Evolutionary conservation across 2,888 invertebrate genomes (phyloP), one percentile per base, ranked within the genome.

Genomic region (Epicampocera succincta): DNA sequence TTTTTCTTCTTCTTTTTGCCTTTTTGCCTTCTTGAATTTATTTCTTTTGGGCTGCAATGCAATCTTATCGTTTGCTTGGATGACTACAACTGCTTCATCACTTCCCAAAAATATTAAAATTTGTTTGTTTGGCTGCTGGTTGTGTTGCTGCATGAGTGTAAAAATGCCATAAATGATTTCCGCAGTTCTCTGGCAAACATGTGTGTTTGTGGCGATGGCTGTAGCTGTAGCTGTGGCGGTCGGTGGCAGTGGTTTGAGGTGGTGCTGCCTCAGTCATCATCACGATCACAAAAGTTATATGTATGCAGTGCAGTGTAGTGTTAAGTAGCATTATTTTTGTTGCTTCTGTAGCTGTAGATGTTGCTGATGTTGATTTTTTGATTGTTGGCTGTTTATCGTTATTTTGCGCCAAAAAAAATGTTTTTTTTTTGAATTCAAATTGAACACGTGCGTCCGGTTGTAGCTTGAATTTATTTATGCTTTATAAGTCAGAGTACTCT

Each of bases 401-500:
- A 69, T 69, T 76, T 61, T 76, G 69, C 69, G 61, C 69, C 68
- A 60, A 69, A 76, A 25, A 54, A 68, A 63, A 69, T 56, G 33
- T 76, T 68, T 76, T 33, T 33, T 33, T 76, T 69, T 69, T 63
- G 11, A 63, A 76, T 76, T 76, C 60, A 75, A 80, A 80, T 66
- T 76, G 80, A 76, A 80, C 80, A 80, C 80, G 80, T 80, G 80
- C 80, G 80, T 80, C 80, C 80, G 80, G 80, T 80, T 75, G 69
- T 75, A 52, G 71, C 46, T 76, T 76, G 21, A 60, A 76, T 76
- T 66, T 61, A 80, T 74, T 80, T 75, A 52, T 71, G 63, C 72
- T 80, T 75, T 48, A 65, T 56, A 72, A 76, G 54, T 38, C 54
- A 58, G 65, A 66, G 48, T 58, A 65, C 40, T 58, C 48, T 63